A percentile compares a stretch with the other conserved stretches of the same genome.
phyloP scores from a whole-genome alignment of 2,888 invertebrate genomes.

The Enoplolaimus lenunculus region DNA sequence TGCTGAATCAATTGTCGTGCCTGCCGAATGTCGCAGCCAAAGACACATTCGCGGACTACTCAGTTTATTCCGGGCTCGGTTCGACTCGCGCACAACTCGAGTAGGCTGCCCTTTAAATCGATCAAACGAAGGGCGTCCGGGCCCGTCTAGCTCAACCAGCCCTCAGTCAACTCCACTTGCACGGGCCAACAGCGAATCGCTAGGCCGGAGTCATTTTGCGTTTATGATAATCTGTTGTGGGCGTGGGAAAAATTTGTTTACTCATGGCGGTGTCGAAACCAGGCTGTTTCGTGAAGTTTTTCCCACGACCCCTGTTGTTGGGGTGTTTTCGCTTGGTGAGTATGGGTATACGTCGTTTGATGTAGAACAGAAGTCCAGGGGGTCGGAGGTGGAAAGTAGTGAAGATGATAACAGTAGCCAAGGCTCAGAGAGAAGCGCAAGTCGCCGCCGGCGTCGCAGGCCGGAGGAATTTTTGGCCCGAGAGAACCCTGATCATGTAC shows the following conservation, averaged over 20 bases:
- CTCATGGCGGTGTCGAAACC: constrained; percentile 4
- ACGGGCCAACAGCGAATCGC: background rate
- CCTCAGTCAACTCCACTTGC: background rate
- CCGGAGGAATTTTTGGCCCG: too few species aligned
- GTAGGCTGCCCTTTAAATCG: too few species aligned
- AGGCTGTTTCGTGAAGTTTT: constrained; percentile 10
- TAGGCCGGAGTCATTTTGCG: background rate
- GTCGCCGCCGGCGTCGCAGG: too few species aligned
- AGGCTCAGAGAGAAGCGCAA: too few species aligned
- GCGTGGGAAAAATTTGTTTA: constrained; percentile 16
- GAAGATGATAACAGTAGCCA: background rate
- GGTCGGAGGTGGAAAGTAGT: background rate
- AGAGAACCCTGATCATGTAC: too few species aligned
- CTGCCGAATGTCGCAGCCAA: background rate
- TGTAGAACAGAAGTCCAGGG: background rate
- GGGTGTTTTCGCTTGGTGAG: constrained; percentile 19
- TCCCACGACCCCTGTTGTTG: constrained; percentile 14
- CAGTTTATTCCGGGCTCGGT: background rate
- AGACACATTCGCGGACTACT: background rate
- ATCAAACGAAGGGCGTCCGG: background rate
- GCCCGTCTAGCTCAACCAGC: too few species aligned
- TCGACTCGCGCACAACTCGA: background rate
- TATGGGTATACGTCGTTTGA: background rate
- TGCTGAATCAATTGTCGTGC: constrained; percentile 1
- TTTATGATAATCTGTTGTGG: constrained; percentile 12